Evolutionary conservation across 2,888 invertebrate species (phyloP).

Genomic region (Epinotia bilunana): DNA sequence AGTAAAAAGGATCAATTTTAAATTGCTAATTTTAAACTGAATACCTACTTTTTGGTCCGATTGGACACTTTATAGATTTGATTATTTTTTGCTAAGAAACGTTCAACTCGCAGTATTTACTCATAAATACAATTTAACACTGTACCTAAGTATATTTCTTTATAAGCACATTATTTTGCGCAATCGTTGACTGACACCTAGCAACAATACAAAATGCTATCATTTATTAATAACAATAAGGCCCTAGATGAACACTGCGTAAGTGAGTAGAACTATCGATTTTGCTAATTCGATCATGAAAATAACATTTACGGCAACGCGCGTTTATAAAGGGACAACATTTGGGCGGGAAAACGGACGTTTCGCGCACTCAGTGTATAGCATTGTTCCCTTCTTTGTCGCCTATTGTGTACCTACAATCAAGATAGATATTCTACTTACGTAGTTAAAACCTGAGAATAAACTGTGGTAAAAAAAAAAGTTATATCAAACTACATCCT

Average conservation of each 20-base stretch:
- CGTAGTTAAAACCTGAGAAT: background rate
- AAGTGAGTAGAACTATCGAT: background rate
- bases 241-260: constrained; percentile 14
- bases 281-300: no score
- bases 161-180: background rate
- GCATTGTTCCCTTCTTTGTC: no score
- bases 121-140: background rate
- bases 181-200: background rate
- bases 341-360: no score
- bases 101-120: background rate
- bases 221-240: constrained; percentile 5
- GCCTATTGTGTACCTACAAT: no score
- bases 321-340: no score
- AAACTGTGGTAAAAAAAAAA: background rate
- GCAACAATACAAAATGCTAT: constrained; percentile 1
- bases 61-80: background rate
- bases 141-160: no score
- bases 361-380: no score
- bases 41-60: background rate
- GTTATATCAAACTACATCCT: constrained; percentile 6
- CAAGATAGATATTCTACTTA: no score
- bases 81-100: background rate
- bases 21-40: background rate
- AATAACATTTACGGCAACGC: no score
- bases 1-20: background rate